Evolutionary conservation across 2,888 invertebrate genomes (phyloP), one percentile per base, ranked within the genome.

Genomic region (Callosobruchus maculatus): DNA sequence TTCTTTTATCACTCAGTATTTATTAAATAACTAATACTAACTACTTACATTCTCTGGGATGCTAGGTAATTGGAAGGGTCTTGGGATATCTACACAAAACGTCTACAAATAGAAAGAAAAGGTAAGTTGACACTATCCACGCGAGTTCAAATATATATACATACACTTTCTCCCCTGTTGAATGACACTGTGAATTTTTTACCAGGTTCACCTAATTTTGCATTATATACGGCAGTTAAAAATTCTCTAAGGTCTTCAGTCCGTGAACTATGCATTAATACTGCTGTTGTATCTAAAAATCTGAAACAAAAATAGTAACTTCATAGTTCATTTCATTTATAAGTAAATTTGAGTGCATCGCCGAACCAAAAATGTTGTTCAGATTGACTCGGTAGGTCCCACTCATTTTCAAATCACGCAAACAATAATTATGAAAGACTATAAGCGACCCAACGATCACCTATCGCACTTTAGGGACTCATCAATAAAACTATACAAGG

Each of bases 41-140:
- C 71, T 76, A 91, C 94, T 93, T 88, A 97, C 98, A 90, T 97
- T 98, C 88, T 97, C 95, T 73, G 97, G 97, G 89, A 99, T 97
- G 87, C 95, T 96, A 21, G 98, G 98, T 81, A 99, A 89, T 84
- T 93, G 93, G 81, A 92, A 93, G 83, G 94, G 92, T 85, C 93
- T 91, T 30, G 96, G 96, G 81, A 93, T 92, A 83, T 92, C 92
- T 81, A 93, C 93, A 78, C 91, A 91, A 83, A 97, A 97, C 84
- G 92, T 91, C 93, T 96, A 89, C 80, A 91, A 92, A 80, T 77
- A 74, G 49, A 49, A 49, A 49, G 26, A 49, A 18, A 49, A 49
- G 13, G 13, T 49, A 13, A 49, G 49, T 49, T 49, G 13, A 1
- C 7, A 49, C 13, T 49, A 13, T 49, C 49, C 49, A 49, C 18